These are phyloP conservation scores for Karalla daura DNA, from an alignment of 2,797 vertebrate species.

Conservation along the genomic window DNA sequence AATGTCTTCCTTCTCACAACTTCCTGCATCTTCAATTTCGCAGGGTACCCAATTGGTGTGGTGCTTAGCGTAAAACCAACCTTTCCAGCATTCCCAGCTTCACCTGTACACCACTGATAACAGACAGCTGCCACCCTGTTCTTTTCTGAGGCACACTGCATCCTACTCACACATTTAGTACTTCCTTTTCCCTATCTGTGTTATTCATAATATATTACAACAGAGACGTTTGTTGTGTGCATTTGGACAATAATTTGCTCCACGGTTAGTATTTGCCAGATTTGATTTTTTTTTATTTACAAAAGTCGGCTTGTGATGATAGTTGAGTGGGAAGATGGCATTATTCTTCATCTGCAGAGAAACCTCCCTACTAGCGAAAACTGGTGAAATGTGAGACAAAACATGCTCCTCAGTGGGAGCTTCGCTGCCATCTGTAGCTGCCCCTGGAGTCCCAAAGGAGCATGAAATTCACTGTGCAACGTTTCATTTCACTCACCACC, in stretches of 20 bases:
- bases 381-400: slow-evolving; percentile 23
- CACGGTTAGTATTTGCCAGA: slow-evolving; percentile 26
- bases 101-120: slow-evolving; percentile 15
- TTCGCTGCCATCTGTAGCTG: slow-evolving; percentile 29
- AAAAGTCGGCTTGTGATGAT: slow-evolving; percentile 48
- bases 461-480: slow-evolving; percentile 37
- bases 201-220: slow-evolving; percentile 19
- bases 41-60: not conserved
- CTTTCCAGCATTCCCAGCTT: slow-evolving; percentile 10
- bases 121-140: not conserved
- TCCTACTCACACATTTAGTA: slow-evolving; percentile 17
- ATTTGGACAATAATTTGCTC: slow-evolving; percentile 26
- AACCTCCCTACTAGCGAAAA: slow-evolving; percentile 13
- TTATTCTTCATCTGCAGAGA: slow-evolving; percentile 6
- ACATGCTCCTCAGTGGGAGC: slow-evolving; percentile 28
- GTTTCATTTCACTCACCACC: slow-evolving; percentile 32
- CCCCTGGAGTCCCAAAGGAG: slow-evolving; percentile 19
- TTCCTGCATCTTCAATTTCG: slow-evolving; percentile 2
- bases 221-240: slow-evolving; percentile 13
- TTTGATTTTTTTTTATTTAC: slow-evolving; percentile 14
- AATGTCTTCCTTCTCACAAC: not conserved
- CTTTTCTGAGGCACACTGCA: slow-evolving; percentile 1
- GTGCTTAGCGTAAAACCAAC: slow-evolving; percentile 14
- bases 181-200: not conserved
- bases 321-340: slow-evolving; percentile 34